Base-by-base conservation (phyloP, 2,888 invertebrate genomes). In the Amorpha juglandis region DNA sequence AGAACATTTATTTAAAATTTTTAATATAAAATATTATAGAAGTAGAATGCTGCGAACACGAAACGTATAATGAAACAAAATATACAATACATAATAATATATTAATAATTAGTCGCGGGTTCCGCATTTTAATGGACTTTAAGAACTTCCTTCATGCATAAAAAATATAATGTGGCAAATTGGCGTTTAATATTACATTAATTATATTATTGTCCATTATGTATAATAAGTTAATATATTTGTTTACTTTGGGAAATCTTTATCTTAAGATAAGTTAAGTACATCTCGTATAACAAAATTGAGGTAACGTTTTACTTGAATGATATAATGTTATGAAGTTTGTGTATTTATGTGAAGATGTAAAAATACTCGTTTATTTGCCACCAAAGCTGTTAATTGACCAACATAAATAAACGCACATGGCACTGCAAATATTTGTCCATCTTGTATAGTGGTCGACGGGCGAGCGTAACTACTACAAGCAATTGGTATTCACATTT, bases 41-140 rank as follows among this genome's bases (percentile, higher is more conserved):
- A 27, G 2, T 27, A 4, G 27, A 27, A 27, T 27, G 27, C 27
- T 27, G 1, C 4, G 27, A 27, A 27, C 1, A 27, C 27, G 4
- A 27, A 3, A 27, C 27, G 1, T 27, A 27, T 27, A 27, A 27
- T 27, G 4, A 27, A 27, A 27, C 4, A 27, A 27, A 27, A 1
- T 27, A 1, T 27, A 27, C 27, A 27, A 27, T 3, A 27, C 27
- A 42, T 42, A 38, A 19, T 50, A 16, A 48, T 19, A 42, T 42
- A 4, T 45, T 45, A 42, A 9, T 11, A 16, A 16, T 38, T 58
- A 52, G 19, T 42, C 19, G 19, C 38, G 42, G 11, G 19, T 58
- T 58, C 58, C 58, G 58, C 58, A 58, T 58, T 42, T 6, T 58
- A 58, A 58, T 58, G 42, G 16, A 6, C 42, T 58, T 42, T 58